Base-by-base conservation (phyloP, 2,113 vertebrate genomes). In the Plestiodon gilberti region DNA sequence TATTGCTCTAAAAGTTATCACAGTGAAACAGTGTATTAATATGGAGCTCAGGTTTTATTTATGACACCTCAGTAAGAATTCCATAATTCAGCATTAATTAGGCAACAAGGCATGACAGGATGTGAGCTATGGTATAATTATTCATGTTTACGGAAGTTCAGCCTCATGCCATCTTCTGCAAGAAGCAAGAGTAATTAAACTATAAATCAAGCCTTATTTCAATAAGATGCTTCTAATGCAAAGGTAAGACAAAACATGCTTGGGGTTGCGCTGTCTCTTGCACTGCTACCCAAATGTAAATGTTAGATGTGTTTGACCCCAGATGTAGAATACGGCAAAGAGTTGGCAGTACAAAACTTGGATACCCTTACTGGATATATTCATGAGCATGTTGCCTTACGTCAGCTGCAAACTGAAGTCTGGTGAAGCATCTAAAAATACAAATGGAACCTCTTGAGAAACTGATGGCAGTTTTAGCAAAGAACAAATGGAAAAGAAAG, bases 11-110 rank as follows among this genome's bases (percentile, higher is more conserved):
- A 64, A 73, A 73, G 79, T 11, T 48, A 62, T 62, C 38, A 25
- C 20, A 6, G 67, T 86, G 77, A 86, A 71, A 61, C 48, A 73
- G 55, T 80, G 84, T 86, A 87, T 84, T 85, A 9, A 85, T 80
- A 70, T 9, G 1, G 57, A 93, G 81, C 83, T 35, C 76, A 59
- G 64, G 81, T 82, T 87, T 80, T 88, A 62, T 62, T 90, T 88
- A 80, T 75, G 73, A 65, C 76, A 90, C 48, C 75, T 90, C 86
- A 90, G 78, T 78, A 82, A 83, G 52, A 91, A 89, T 93, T 88
- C 91, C 82, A 89, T 91, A 94, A 91, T 90, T 94, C 89, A 93
- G 48, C 89, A 93, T 93, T 95, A 95, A 93, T 92, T 93, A 90
- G 85, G 78, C 85, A 88, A 84, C 86, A 64, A 91, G 62, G 30